A percentile compares a stretch with the other conserved stretches of the same genome.
Conservation (phyloP, 2,797 vertebrate species). For the Clangula hyemalis region DNA sequence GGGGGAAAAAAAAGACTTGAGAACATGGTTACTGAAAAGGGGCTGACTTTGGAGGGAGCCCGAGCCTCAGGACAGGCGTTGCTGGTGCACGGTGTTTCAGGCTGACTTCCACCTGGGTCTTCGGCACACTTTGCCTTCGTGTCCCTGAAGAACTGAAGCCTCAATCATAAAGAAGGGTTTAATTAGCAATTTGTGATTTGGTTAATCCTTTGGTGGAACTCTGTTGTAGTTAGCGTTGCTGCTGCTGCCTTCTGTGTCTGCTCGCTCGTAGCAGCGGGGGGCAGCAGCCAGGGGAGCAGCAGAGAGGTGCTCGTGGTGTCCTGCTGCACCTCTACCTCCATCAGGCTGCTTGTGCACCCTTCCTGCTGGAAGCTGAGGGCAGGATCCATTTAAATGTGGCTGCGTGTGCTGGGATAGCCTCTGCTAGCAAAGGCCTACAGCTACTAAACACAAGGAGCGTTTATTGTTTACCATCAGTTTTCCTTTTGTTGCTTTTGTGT, state of each 20-base stretch:
- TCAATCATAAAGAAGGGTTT: constrained; percentile 18
- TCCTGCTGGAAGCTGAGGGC: constrained; percentile 65
- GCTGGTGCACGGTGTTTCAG: neutral
- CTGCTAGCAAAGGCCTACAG: constrained; percentile 16
- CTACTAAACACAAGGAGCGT: neutral
- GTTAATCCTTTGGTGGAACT: neutral
- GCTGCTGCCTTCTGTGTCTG: neutral
- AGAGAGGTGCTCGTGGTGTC: constrained; percentile 32
- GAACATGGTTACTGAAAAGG: neutral
- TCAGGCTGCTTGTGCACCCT: constrained; percentile 12
- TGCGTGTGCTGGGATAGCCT: neutral
- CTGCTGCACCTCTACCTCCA: constrained; percentile 45
- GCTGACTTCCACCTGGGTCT: neutral
- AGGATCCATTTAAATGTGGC: constrained; percentile 29
- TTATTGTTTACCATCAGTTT: neutral
- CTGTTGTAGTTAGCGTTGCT: rapidly evolving
- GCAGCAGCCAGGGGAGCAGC: neutral
- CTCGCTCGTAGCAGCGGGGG: neutral
- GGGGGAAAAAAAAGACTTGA: neutral
- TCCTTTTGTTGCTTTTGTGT: neutral
- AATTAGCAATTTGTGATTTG: constrained; percentile 5
- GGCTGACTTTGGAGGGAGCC: neutral
- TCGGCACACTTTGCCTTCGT: neutral
- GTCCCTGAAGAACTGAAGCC: too few species aligned
- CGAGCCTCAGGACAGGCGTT: rapidly evolving